phyloP scores from a whole-genome alignment of 2,888 invertebrate genomes.

The Formica aserva region DNA sequence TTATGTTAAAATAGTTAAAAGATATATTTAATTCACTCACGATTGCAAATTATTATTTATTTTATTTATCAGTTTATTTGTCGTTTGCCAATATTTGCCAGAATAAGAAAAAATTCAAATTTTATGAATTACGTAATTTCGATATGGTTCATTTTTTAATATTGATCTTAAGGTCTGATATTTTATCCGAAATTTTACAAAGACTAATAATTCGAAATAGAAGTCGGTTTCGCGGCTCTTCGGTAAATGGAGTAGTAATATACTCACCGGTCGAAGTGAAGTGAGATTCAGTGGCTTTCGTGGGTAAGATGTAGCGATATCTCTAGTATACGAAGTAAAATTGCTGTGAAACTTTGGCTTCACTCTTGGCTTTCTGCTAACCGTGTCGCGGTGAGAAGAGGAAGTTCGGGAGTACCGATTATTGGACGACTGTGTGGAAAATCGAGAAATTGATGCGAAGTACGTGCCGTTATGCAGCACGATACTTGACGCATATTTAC shows the following conservation, averaged over 20 bases:
- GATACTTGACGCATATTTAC: conserved; percentile 21
- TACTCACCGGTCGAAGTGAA: conserved; percentile 43
- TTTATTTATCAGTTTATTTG: background rate
- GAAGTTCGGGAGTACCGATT: conserved; percentile 58
- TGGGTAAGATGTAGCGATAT: conserved; percentile 23
- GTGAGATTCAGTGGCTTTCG: conserved; percentile 50
- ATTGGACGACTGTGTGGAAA: conserved; percentile 60
- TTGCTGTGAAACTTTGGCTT: conserved; percentile 56
- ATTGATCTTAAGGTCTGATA: conserved; percentile 17
- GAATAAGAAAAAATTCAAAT: conserved; percentile 9
- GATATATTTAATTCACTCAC: background rate
- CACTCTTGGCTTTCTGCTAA: conserved; percentile 52
- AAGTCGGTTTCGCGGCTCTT: conserved; percentile 46
- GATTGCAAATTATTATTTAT: background rate
- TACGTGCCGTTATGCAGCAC: conserved; percentile 55
- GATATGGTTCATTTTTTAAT: conserved; percentile 18
- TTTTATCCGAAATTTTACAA: conserved; percentile 48
- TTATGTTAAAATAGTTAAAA: background rate
- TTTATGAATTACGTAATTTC: conserved; percentile 11
- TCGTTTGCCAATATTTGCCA: background rate
- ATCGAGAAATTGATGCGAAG: conserved; percentile 69
- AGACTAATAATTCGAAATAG: conserved; percentile 46
- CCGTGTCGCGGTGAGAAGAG: conserved; percentile 55
- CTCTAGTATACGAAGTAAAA: conserved; percentile 42
- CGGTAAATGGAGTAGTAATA: conserved; percentile 36